A percentile compares a stretch with the other conserved stretches of the same genome.
Conservation (phyloP, 2,888 invertebrate species). For the Heliconius aoede region DNA sequence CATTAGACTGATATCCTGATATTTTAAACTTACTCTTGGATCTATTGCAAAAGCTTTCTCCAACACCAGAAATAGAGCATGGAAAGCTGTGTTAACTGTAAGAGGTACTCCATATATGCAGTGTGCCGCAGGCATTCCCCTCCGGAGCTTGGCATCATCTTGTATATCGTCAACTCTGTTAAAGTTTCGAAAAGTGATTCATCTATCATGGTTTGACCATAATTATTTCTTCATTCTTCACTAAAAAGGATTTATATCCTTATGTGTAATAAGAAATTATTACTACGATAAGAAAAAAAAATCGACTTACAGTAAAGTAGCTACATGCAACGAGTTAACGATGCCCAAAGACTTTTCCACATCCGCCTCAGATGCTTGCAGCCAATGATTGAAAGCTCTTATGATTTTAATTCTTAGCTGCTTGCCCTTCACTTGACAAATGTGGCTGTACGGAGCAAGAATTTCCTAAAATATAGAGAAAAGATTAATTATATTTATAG, state of each 20-base stretch:
- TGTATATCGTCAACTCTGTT: conserved; percentile 45
- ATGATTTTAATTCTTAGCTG: conserved; percentile 31
- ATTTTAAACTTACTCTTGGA: background rate
- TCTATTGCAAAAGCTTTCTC: background rate
- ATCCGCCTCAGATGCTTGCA: conserved; percentile 5
- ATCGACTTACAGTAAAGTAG: conserved; percentile 36
- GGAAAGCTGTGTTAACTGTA: conserved; percentile 34
- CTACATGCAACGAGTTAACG: conserved; percentile 16
- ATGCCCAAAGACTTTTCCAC: background rate
- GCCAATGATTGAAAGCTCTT: conserved; percentile 43
- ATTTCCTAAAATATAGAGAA: conserved; percentile 32
- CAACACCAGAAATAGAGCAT: conserved; percentile 10
- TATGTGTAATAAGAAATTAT: too few relatives aligned
- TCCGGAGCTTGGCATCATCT: conserved; percentile 37
- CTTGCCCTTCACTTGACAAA: conserved; percentile 31
- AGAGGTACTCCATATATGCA: conserved; percentile 42
- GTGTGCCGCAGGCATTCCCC: conserved; percentile 43
- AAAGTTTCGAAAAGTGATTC: too few relatives aligned
- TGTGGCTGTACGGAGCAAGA: conserved; percentile 35
- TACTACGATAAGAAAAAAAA: background rate
- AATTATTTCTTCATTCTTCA: too few relatives aligned
- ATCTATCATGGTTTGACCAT: too few relatives aligned
- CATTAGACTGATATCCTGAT: background rate
- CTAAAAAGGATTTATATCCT: too few relatives aligned
- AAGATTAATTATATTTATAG: too few relatives aligned